A percentile compares a stretch with the other conserved stretches of the same genome.
These are phyloP conservation scores for Mola mola DNA, from an alignment of 2,113 vertebrate species.

Conservation along the genomic window DNA sequence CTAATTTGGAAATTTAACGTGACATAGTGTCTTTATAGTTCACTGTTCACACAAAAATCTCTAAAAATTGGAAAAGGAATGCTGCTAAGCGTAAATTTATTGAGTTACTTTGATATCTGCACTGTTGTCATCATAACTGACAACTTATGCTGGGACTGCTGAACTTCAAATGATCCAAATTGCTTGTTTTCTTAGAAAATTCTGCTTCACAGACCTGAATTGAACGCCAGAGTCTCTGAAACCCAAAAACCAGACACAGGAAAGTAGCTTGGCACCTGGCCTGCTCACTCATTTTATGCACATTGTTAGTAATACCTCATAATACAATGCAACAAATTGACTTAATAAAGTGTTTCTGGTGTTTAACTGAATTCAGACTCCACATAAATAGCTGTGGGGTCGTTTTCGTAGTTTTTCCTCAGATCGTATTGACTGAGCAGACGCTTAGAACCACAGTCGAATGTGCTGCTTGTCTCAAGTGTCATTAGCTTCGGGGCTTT, in stretches of 20 bases:
- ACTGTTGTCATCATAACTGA: not conserved
- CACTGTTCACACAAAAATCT: not conserved
- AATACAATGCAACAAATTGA: conserved; percentile 71
- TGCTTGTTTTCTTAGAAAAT: conserved; percentile 2
- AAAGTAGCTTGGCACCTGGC: conserved; percentile 17
- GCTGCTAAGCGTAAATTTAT: not conserved
- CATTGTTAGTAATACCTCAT: conserved; percentile 60
- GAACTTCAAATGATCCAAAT: not conserved
- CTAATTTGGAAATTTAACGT: not conserved
- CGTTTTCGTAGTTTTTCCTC: conserved; percentile 61
- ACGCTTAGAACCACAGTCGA: conserved; percentile 78
- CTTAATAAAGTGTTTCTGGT: conserved; percentile 62
- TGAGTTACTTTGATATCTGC: not conserved
- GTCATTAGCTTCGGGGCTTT: conserved; percentile 82
- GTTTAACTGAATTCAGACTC: conserved; percentile 65
- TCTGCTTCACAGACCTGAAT: not conserved
- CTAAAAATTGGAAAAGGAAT: not conserved
- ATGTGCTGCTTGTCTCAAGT: conserved; percentile 81
- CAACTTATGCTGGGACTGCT: not conserved
- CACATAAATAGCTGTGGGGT: conserved; percentile 65
- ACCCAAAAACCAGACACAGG: conserved; percentile 34
- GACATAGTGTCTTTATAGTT: not conserved
- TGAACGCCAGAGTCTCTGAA: conserved; percentile 31
- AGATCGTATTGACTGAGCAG: conserved; percentile 73
- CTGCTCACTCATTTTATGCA: conserved; percentile 57